Evolutionary conservation across 2,888 invertebrate species (phyloP), one percentile per base, ranked within the genome.

Genomic region (Acrocera orbiculus): DNA sequence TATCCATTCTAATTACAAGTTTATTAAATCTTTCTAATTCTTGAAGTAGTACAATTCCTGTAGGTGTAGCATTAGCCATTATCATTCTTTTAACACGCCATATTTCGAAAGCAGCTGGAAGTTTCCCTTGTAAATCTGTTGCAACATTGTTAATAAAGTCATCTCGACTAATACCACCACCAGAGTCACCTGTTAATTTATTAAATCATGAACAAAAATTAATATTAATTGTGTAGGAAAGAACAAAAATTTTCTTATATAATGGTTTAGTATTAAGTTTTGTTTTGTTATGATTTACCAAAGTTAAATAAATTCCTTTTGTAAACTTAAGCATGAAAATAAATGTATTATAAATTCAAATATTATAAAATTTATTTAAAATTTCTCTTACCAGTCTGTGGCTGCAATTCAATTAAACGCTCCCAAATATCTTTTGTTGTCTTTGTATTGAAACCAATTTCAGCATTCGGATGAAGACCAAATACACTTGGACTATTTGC

Each of bases 391-490:
- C 87, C 78, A 35, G 82, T 79, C 64, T 87, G 86, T 9, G 90
- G 90, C 54, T 92, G 90, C 27, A 90, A 61, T 47, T 89, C 83
- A 43, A 87, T 78, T 44, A 92, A 69, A 52, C 82, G 74, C 27
- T 58, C 62, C 87, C 89, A 90, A 67, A 92, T 83, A 52, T 76
- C 77, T 45, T 78, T 74, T 8, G 83, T 79, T 1, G 86, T 80
- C 54, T 78, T 75, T 34, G 86, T 86, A 58, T 87, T 89, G 62
- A 89, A 90, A 6, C 86, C 86, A 51, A 90, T 90, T 67, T 92
- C 90, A 1, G 89, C 89, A 63, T 92, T 92, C n/a, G 86, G 76
- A 62, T 92, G 87, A 31, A 92, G 62, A 7, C 92, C 92, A 62
- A 90, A 87, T 35, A 90, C 86, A 54, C 85, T 85, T 3, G 90